Base-by-base conservation (phyloP, 2,113 vertebrate species). In the Eurypyga helias region DNA sequence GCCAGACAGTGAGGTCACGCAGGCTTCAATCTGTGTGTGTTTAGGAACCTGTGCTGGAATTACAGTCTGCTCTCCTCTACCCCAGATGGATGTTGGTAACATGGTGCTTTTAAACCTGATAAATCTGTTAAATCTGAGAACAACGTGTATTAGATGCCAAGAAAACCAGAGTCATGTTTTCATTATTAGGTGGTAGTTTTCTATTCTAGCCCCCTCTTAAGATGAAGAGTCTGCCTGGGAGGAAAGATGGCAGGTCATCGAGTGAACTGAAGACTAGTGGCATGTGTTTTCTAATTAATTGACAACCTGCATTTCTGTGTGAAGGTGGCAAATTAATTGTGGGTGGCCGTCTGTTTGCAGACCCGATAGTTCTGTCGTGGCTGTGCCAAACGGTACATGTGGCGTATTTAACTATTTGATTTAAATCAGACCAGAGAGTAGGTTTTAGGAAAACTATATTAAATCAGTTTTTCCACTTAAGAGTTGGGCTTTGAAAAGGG, bases 271-370 rank as follows among this genome's bases (percentile, higher is more conserved):
- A 78, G 72, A 92, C 66, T 36, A 58, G 89, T 31, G 65, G 58
- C 54, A 16, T 77, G 83, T 83, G 73, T 13, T 48, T 92, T 89
- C 93, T 94, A 94, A 96, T 96, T 90, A 97, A 94, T 76, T 93
- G 93, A 75, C 84, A 94, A 78, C 90, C 82, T 93, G 71, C 38
- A 24, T 95, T 95, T 95, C 82, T 88, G 28, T 84, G 67, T 95
- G 87, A 93, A 87, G 89, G 97, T 93, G 89, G 76, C 76, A 97
- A 78, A 95, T 96, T 75, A 96, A 92, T 92, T 93, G 92, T 78
- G 89, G 89, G 72, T 84, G 86, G 91, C 86, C 33, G 75, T 77
- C 93, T 97, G 87, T 83, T 89, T 93, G 91, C 87, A 89, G 81
- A 88, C 64, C 48, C 67, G 91, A 43, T 38, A 85, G 76, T 48